Conservation (phyloP, 2,888 invertebrate species). For the Furcula furcula region DNA sequence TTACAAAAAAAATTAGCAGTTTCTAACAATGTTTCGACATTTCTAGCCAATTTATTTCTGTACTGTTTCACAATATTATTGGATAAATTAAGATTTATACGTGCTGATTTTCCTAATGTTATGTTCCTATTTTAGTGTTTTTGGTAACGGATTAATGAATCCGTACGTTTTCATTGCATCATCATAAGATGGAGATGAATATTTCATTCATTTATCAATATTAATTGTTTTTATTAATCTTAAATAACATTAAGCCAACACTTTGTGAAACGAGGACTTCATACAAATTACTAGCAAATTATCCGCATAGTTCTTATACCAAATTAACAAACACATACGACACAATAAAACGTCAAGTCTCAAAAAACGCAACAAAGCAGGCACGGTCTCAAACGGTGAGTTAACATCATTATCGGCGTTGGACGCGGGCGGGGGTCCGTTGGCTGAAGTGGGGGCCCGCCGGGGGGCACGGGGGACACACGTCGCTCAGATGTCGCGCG, state of each 20-base stretch:
- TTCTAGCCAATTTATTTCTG: neutral
- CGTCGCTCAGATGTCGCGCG: constrained; percentile 79
- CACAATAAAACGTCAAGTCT: constrained; percentile 44
- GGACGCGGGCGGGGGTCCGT: constrained; percentile 37
- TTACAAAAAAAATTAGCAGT: too few relatives aligned
- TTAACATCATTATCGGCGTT: constrained; percentile 78
- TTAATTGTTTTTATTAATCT: too few relatives aligned
- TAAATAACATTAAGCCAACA: too few relatives aligned
- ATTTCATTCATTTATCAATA: too few relatives aligned
- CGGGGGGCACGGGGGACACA: constrained; percentile 54
- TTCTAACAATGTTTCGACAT: neutral
- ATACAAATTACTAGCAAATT: neutral
- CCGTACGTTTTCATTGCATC: too few relatives aligned
- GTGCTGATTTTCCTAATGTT: too few relatives aligned
- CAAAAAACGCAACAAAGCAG: constrained; percentile 74
- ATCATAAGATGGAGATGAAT: too few relatives aligned
- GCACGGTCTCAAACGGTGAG: constrained; percentile 69
- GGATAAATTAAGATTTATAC: too few relatives aligned
- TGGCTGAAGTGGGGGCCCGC: constrained; percentile 16
- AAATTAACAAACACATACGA: constrained; percentile 31
- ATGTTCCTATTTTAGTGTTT: too few relatives aligned
- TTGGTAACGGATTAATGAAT: too few relatives aligned
- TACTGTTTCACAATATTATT: too few relatives aligned
- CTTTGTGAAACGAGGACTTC: too few relatives aligned
- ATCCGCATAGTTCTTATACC: constrained; percentile 6